Evolutionary conservation across 1,140 invertebrate species (phyloP).

Genomic region (Scaptomyza graminum): DNA sequence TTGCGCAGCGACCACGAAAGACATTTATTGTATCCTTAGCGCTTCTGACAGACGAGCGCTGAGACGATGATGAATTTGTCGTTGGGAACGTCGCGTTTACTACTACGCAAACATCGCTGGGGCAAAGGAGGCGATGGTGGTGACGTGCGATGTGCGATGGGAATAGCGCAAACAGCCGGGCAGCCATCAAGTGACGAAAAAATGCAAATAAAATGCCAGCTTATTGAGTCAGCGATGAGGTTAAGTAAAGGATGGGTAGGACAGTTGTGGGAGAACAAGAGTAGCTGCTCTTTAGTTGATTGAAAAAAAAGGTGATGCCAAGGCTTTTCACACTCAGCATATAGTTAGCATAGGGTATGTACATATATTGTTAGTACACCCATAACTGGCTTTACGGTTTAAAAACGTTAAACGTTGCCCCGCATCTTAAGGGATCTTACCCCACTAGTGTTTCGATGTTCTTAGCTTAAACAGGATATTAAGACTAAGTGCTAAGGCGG

Average conservation of each 20-base stretch:
- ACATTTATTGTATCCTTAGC: constrained; percentile 82
- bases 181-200: constrained; percentile 66
- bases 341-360: neutral
- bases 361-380: neutral
- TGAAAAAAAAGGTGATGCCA: constrained; percentile 71
- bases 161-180: constrained; percentile 57
- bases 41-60: constrained; percentile 77
- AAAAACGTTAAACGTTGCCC: no score
- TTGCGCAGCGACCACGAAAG: constrained; percentile 64
- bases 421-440: no score
- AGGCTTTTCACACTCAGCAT: constrained; percentile 31
- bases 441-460: neutral
- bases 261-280: constrained; percentile 10
- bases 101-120: constrained; percentile 49
- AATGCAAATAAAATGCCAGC: constrained; percentile 80
- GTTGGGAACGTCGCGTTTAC: constrained; percentile 35
- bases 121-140: neutral
- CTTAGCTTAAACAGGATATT: neutral
- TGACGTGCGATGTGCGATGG: constrained; percentile 18
- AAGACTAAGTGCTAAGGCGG: neutral
- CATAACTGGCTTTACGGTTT: no score
- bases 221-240: constrained; percentile 66
- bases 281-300: constrained; percentile 74
- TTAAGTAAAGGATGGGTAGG: neutral
- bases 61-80: constrained; percentile 80